Percentiles rank a stretch among this genome's conserved stretches.
Evolutionary conservation across 2,113 vertebrate species (phyloP).

Genomic region (Brachypteracias leptosomus): DNA sequence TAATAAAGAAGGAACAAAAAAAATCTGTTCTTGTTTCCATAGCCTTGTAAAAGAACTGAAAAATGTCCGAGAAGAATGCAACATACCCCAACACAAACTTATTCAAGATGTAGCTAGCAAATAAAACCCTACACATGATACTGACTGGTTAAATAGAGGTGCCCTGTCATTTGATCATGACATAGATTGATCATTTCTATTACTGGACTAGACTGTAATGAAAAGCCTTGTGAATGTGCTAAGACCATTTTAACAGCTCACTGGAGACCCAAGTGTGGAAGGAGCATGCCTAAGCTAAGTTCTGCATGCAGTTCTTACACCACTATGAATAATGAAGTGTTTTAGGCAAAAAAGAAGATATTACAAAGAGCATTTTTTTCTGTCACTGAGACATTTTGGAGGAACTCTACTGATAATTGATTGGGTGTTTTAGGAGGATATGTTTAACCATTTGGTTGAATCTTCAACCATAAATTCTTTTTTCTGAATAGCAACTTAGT

Average conservation of each 20-base stretch:
- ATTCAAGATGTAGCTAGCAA: constrained; percentile 75
- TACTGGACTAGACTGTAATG: constrained; percentile 67
- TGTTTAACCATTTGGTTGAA: constrained; percentile 39
- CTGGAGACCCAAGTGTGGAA: constrained; percentile 70
- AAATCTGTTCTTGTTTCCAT: constrained; percentile 61
- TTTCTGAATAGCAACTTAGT: neutral
- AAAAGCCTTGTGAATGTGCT: constrained; percentile 73
- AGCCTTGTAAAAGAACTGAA: constrained; percentile 64
- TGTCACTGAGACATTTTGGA: constrained; percentile 31
- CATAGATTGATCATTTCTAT: constrained; percentile 73
- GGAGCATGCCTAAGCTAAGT: constrained; percentile 58
- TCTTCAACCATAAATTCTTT: neutral
- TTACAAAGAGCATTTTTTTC: constrained; percentile 17
- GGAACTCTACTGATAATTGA: constrained; percentile 23
- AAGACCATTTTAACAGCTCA: constrained; percentile 73
- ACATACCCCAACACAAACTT: constrained; percentile 58
- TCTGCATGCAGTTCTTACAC: constrained; percentile 27
- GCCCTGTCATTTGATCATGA: constrained; percentile 65
- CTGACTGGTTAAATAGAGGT: constrained; percentile 50
- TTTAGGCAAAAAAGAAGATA: constrained; percentile 30
- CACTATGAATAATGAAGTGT: constrained; percentile 68
- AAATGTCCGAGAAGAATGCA: constrained; percentile 56
- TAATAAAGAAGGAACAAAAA: neutral
- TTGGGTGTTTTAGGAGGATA: constrained; percentile 21
- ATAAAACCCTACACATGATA: constrained; percentile 50